These are phyloP conservation scores for Taenioides sp. DNA, from an alignment of 2,797 vertebrate species.

Conservation along the genomic window DNA sequence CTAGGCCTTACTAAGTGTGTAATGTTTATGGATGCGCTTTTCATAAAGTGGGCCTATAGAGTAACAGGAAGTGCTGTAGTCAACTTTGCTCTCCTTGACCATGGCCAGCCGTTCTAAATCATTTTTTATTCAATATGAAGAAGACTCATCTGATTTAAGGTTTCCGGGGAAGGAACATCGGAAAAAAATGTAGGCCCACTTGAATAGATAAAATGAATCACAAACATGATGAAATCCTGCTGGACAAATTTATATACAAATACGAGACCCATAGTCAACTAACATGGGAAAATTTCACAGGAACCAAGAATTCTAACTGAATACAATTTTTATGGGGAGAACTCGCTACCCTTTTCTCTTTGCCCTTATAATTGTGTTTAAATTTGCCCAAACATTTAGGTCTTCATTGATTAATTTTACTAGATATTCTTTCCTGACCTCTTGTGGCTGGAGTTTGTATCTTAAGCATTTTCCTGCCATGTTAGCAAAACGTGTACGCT, in stretches of 20 bases:
- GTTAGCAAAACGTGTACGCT: not conserved
- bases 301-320: not conserved
- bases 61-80: not conserved
- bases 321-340: not conserved
- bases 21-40: not conserved
- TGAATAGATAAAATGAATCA: not conserved
- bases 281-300: not conserved
- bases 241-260: not conserved
- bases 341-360: no score
- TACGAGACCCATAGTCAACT: not conserved
- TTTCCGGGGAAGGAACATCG: not conserved
- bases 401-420: not conserved
- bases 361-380: no score
- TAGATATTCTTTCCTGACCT: not conserved
- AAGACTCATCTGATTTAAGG: not conserved
- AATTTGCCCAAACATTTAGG: not conserved
- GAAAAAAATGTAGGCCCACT: not conserved
- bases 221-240: not conserved
- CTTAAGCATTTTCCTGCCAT: not conserved
- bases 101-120: not conserved
- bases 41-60: not conserved
- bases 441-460: not conserved
- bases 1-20: not conserved
- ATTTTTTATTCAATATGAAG: not conserved
- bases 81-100: not conserved